phyloP scores from a whole-genome alignment of 1,140 invertebrate species.

The Polyergus mexicanus region DNA sequence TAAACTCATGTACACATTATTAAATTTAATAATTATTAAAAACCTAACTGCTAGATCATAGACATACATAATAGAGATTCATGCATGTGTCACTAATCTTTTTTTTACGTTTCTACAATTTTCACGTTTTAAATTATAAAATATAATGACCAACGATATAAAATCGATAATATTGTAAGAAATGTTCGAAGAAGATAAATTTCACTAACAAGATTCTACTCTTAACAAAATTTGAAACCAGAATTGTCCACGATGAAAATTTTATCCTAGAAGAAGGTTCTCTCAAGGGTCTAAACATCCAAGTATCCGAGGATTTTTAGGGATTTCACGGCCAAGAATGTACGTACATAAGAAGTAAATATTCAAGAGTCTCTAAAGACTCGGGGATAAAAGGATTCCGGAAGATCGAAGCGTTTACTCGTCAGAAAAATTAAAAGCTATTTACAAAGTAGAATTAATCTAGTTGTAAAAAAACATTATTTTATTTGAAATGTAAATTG shows the following conservation, averaged over 20 bases:
- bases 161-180: not conserved
- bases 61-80: not conserved
- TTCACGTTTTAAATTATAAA: not conserved
- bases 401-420: not conserved
- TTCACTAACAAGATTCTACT: constrained; percentile 33
- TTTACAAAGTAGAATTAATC: not conserved
- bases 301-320: constrained; percentile 7
- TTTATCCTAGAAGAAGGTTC: constrained; percentile 4
- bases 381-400: not conserved
- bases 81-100: not conserved
- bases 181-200: not conserved
- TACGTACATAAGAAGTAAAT: constrained; percentile 4
- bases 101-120: not conserved
- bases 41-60: too few relatives aligned
- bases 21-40: too few relatives aligned
- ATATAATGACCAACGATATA: not conserved
- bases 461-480: not conserved
- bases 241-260: constrained; percentile 13
- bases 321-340: not conserved
- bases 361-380: not conserved
- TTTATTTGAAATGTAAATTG: not conserved
- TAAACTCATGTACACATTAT: not conserved
- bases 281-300: not conserved
- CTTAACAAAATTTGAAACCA: not conserved
- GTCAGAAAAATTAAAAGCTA: not conserved